Evolutionary conservation across 2,888 invertebrate species (phyloP).

Genomic region (Erynnis tages): DNA sequence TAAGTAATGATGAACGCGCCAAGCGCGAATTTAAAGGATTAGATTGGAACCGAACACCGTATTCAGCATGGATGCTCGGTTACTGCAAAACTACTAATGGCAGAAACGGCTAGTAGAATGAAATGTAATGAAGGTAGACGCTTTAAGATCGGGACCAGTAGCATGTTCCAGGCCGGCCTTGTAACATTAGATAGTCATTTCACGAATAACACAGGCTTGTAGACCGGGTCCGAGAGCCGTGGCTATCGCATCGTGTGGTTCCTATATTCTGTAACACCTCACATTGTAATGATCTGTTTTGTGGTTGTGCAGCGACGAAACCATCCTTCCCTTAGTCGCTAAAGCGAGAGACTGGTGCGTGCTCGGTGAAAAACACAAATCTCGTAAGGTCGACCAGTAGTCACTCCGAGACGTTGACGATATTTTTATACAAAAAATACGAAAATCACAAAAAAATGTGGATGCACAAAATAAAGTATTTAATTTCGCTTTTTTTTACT

Average conservation of each 20-base stretch:
- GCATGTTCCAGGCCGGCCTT: neutral
- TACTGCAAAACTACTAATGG: too few species aligned
- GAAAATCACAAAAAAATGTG: conserved; percentile 70
- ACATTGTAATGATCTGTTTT: conserved; percentile 44
- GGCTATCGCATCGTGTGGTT: conserved; percentile 7
- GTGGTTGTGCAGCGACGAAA: conserved; percentile 72
- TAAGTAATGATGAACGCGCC: too few species aligned
- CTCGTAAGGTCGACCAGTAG: conserved; percentile 59
- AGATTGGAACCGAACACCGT: too few species aligned
- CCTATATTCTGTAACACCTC: neutral
- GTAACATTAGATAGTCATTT: neutral
- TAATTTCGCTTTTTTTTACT: conserved; percentile 63
- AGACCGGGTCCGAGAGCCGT: conserved; percentile 8
- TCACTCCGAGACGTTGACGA: conserved; percentile 51
- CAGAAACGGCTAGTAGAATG: neutral
- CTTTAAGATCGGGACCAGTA: too few species aligned
- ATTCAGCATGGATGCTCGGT: too few species aligned
- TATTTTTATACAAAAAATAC: conserved; percentile 66
- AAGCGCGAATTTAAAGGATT: too few species aligned
- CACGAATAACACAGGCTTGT: conserved; percentile 1
- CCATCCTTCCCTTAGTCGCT: conserved; percentile 71
- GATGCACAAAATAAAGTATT: conserved; percentile 74
- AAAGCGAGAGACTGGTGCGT: conserved; percentile 74
- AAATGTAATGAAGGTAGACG: too few species aligned
- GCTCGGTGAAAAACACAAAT: conserved; percentile 52